Evolutionary conservation across 2,888 invertebrate genomes (phyloP), one percentile per base, ranked within the genome.

Genomic region (Micoletzkya japonica): DNA sequence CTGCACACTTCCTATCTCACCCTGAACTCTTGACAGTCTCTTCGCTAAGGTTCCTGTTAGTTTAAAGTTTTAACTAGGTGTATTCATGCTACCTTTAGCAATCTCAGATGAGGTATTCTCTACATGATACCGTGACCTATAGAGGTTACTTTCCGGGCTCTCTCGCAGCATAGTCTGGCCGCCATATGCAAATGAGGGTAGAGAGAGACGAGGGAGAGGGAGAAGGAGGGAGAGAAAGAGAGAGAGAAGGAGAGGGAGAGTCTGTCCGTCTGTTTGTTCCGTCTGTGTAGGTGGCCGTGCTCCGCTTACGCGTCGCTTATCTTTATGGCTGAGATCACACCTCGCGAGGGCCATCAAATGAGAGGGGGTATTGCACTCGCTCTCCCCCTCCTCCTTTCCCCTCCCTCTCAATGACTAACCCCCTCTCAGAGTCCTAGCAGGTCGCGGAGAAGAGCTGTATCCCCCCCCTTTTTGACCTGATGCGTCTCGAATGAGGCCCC

Each of bases 331-430:
- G 6, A n/a, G n/a, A 4, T 26, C 32, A 26, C 30, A 57, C 30
- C 32, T 26, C 10, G 7, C 57, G 14, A 30, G 10, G 14, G 28
- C 17, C 57, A 7, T 7, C 20, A 24, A 44, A 44, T 10, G 20
- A 44, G 44, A 44, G 44, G 44, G 10, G 44, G 44, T 52, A 24
- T 64, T 36, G 28, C 64, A 4, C 32, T 26, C 64, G 37, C 64
- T 34, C 37, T 52, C 54, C n/a, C 50, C 30, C 32, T 26, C 57
- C 24, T 6, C 30, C 57, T 57, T 32, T 57, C 57, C 30, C 30
- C 52, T 14, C n/a, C 50, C 63, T 63, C 32, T 63, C 63, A 49
- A 49, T 36, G 32, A 32, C 32, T 20, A 49, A 24, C 52, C 6
- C 52, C 52, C 52, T n/a, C 52, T 14, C 7, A 14, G 24, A 52